These are phyloP conservation scores for Nibea coibor DNA, from an alignment of 2,113 vertebrate genomes.

Conservation along the genomic window DNA sequence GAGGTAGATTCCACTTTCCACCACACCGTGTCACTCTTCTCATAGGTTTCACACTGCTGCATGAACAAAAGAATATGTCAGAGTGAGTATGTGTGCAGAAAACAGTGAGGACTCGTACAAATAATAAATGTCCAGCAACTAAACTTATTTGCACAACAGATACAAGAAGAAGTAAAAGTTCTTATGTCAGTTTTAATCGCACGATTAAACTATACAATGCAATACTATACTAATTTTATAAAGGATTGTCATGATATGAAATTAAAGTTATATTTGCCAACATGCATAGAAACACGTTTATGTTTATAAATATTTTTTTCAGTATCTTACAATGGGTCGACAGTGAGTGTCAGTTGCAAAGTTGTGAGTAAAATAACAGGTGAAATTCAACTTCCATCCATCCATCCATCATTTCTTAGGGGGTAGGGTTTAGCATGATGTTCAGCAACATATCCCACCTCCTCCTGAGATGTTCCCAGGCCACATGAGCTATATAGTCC, in stretches of 20 bases:
- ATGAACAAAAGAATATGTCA: slow-evolving; percentile 47
- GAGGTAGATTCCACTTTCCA: slow-evolving; percentile 45
- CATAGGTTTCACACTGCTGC: slow-evolving; percentile 17
- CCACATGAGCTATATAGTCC: too few relatives aligned
- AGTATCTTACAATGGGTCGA: background rate
- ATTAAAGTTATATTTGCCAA: background rate
- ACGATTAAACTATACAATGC: background rate
- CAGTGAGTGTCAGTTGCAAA: background rate
- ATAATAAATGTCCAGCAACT: too few relatives aligned
- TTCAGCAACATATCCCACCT: too few relatives aligned
- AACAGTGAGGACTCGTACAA: background rate
- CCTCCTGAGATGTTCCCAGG: too few relatives aligned
- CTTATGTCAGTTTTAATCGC: too few relatives aligned
- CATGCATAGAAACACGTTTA: background rate
- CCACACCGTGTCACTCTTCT: slow-evolving; percentile 75
- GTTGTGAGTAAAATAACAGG: background rate
- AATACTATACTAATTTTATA: background rate
- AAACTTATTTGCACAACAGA: too few relatives aligned
- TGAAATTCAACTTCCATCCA: background rate
- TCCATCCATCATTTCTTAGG: too few relatives aligned
- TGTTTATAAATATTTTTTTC: background rate
- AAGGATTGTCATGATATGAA: background rate
- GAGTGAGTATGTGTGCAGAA: background rate
- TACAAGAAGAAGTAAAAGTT: too few relatives aligned
- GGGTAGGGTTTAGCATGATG: too few relatives aligned